A percentile compares a stretch with the other conserved stretches of the same genome.
phyloP scores from a whole-genome alignment of 2,797 vertebrate genomes.

The Mormyrus proboscirostris region DNA sequence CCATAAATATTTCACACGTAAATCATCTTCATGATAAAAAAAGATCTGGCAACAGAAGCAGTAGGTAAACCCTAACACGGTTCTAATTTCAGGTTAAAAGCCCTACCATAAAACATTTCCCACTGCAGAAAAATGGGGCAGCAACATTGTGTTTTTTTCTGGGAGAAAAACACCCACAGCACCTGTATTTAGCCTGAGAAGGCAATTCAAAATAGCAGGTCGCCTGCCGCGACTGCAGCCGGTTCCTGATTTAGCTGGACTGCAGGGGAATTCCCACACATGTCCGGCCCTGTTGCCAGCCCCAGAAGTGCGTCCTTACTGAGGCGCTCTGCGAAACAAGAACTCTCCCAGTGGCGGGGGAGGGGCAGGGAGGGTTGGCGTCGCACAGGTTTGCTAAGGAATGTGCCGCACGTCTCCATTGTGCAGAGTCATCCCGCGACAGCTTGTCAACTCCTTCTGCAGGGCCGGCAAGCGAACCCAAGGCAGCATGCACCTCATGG shows the following conservation, averaged over 20 bases:
- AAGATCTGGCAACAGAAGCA: background rate
- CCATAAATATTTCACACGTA: background rate
- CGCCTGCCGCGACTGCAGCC: background rate
- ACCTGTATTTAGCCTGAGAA: conserved; percentile 9
- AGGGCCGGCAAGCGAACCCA: background rate
- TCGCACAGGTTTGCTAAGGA: background rate
- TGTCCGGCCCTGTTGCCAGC: background rate
- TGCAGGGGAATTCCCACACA: conserved; percentile 12
- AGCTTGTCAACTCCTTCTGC: background rate
- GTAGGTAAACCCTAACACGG: background rate
- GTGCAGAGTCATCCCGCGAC: background rate
- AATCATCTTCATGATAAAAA: background rate
- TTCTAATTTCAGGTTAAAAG: background rate
- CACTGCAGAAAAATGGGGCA: conserved; percentile 7
- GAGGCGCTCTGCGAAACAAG: background rate
- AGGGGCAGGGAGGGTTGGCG: background rate
- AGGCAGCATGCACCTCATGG: background rate
- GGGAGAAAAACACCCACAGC: background rate
- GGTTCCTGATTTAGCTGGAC: conserved; percentile 5
- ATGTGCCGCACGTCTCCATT: background rate
- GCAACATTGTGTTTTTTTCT: conserved; percentile 1
- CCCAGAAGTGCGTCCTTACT: background rate
- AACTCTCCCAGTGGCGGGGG: background rate
- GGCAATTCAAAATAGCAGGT: background rate
- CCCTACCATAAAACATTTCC: background rate